phyloP scores from a whole-genome alignment of 2,113 vertebrate genomes.

The Paraplagusia blochii region DNA sequence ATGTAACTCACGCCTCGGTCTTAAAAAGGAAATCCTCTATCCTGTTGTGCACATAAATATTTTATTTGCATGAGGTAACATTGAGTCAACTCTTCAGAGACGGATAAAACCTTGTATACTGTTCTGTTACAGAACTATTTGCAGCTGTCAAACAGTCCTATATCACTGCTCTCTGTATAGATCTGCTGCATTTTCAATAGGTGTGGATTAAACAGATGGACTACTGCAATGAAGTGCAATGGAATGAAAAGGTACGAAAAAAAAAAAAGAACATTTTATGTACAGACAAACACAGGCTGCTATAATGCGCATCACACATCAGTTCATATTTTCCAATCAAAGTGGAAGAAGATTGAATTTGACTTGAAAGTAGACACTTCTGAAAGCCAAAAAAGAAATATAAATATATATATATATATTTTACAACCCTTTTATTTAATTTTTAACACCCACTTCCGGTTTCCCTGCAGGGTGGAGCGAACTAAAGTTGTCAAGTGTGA shows the following conservation, averaged over 20 bases:
- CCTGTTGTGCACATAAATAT: too few relatives aligned
- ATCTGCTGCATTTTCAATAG: conserved; percentile 33
- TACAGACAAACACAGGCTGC: conserved; percentile 8
- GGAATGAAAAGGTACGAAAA: not conserved
- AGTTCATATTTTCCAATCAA: conserved; percentile 40
- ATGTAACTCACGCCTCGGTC: too few relatives aligned
- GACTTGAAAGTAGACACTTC: conserved; percentile 53
- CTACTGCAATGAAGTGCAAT: conserved; percentile 5
- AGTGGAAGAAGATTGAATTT: conserved; percentile 45
- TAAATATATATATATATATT: conserved; percentile 34
- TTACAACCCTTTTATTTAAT: conserved; percentile 34
- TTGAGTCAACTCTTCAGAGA: not conserved
- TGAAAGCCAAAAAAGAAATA: not conserved
- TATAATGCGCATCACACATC: conserved; percentile 13
- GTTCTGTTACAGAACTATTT: not conserved
- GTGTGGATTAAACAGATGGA: conserved; percentile 27
- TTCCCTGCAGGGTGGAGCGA: conserved; percentile 41
- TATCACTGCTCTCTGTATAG: conserved; percentile 19
- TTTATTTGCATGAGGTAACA: too few relatives aligned
- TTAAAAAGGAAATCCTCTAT: too few relatives aligned
- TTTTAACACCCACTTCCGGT: conserved; percentile 23
- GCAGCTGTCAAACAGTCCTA: conserved; percentile 29
- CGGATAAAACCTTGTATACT: conserved; percentile 10
- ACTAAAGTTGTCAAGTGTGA: conserved; percentile 54
- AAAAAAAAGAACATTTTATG: conserved; percentile 9